Evolutionary conservation across 2,888 invertebrate genomes (phyloP).

Genomic region (Lepidocyrtoides sp.): DNA sequence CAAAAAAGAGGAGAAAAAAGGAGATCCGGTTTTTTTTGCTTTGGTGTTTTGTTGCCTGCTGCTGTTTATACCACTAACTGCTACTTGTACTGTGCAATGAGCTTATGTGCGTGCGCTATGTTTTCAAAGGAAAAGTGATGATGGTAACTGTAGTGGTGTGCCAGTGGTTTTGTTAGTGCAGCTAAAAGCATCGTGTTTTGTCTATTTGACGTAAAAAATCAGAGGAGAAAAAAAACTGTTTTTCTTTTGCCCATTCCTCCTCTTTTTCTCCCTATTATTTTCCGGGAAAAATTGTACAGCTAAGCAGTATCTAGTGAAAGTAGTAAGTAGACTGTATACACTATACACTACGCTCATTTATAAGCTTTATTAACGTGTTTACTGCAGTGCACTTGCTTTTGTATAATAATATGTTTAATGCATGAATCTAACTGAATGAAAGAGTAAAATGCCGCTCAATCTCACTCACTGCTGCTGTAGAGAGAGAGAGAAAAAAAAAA

Average conservation of each 20-base stretch:
- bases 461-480: constrained; percentile 10
- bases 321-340: neutral
- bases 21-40: constrained; percentile 28
- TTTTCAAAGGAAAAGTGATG: constrained; percentile 40
- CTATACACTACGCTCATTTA: neutral
- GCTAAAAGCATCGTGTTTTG: constrained; percentile 39
- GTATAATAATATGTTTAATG: constrained; percentile 64
- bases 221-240: neutral
- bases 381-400: neutral
- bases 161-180: neutral
- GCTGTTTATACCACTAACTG: neutral
- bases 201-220: neutral
- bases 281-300: neutral
- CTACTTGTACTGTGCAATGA: constrained; percentile 42
- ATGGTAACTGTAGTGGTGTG: constrained; percentile 16
- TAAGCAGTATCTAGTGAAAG: neutral
- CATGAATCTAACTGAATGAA: constrained; percentile 4
- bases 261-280: neutral
- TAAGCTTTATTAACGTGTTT: too few species aligned
- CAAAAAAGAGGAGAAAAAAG: constrained; percentile 3
- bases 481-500: neutral
- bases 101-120: constrained; percentile 29
- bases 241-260: constrained; percentile 18
- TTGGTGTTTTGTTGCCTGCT: neutral
- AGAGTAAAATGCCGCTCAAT: constrained; percentile 35